A percentile compares a stretch with the other conserved stretches of the same genome.
phyloP scores from a whole-genome alignment of 2,113 vertebrate genomes.

The Bolborhynchus lineola region DNA sequence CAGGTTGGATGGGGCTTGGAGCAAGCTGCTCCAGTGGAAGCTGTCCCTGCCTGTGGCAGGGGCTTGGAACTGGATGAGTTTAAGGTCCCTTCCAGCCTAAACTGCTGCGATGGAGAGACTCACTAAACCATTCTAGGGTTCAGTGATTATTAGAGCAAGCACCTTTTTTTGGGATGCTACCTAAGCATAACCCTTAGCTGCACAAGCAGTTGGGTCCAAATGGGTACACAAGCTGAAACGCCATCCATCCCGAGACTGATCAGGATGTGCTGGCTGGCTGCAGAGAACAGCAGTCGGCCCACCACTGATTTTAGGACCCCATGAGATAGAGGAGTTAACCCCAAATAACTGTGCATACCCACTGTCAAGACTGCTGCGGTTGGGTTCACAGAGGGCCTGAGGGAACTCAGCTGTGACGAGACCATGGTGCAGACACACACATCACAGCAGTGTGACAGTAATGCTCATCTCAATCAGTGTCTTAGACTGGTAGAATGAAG shows the following conservation, averaged over 20 bases:
- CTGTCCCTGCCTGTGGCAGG: neutral
- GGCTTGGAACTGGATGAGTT: neutral
- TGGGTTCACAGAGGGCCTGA: neutral
- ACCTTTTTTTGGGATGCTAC: neutral
- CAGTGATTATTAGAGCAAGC: neutral
- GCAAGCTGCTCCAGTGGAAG: neutral
- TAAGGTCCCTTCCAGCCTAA: neutral
- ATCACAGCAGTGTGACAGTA: rapidly evolving
- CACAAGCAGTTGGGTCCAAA: neutral
- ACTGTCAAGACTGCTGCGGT: neutral
- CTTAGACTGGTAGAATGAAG: rapidly evolving
- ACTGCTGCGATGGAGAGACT: too few relatives aligned
- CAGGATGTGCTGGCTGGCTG: neutral
- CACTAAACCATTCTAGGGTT: neutral
- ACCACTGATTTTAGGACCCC: too few relatives aligned
- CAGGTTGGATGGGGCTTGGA: neutral
- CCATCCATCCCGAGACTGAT: neutral
- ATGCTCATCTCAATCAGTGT: rapidly evolving
- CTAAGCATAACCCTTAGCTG: neutral
- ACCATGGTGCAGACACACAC: neutral
- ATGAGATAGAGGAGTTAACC: neutral
- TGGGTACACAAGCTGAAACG: neutral
- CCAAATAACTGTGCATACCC: neutral
- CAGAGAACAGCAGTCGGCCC: neutral
- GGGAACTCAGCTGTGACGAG: neutral